Evolutionary conservation across 2,113 vertebrate genomes (phyloP).

Genomic region (Egretta garzetta): DNA sequence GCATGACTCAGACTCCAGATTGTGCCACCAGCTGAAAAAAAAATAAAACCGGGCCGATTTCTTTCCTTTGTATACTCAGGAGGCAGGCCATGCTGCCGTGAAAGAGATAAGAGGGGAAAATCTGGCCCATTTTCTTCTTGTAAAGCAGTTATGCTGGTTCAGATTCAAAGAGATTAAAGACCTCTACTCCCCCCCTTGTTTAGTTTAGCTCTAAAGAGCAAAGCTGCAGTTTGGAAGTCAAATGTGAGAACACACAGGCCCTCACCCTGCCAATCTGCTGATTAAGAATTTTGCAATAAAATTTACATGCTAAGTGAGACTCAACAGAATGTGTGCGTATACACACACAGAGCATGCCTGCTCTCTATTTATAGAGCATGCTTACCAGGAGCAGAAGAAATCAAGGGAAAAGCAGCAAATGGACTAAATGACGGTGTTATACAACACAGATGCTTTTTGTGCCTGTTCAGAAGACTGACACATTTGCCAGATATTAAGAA

Average conservation of each 20-base stretch:
- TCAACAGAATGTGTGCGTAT: neutral
- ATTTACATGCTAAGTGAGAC: neutral
- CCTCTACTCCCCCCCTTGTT: neutral
- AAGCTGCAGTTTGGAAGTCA: conserved; percentile 1
- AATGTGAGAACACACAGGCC: neutral
- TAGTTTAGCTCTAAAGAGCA: neutral
- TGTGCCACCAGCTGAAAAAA: neutral
- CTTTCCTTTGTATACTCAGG: conserved; percentile 1
- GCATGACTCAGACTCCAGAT: conserved; percentile 30
- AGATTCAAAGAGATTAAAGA: conserved; percentile 33
- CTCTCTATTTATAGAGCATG: neutral
- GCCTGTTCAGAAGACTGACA: neutral
- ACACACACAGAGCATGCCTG: neutral
- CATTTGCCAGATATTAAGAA: neutral
- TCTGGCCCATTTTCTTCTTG: neutral
- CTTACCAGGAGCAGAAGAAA: neutral
- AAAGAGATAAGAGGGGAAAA: conserved; percentile 30
- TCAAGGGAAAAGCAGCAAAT: neutral
- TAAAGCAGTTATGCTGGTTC: conserved; percentile 28
- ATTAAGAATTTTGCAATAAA: neutral
- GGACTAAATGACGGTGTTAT: neutral
- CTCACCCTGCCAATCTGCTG: neutral
- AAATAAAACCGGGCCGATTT: neutral
- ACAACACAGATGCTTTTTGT: neutral
- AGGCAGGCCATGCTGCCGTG: neutral